Evolutionary conservation across 2,113 vertebrate species (phyloP).

Genomic region (Cyrtonyx montezumae): DNA sequence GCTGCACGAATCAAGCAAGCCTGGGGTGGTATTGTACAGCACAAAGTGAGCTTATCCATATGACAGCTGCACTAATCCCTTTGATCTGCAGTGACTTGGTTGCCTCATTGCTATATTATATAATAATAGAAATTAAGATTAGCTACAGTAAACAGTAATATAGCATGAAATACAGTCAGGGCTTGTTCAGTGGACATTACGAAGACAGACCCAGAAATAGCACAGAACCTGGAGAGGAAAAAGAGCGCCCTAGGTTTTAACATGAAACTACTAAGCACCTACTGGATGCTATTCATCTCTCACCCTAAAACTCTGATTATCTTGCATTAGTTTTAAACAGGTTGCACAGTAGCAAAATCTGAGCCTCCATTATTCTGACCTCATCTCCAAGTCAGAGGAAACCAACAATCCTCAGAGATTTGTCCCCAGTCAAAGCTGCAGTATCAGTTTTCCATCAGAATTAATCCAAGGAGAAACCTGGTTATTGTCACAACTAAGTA

Average conservation of each 20-base stretch:
- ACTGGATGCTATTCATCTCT: not conserved
- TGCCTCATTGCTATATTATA: slow-evolving; percentile 23
- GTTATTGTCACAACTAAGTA: not conserved
- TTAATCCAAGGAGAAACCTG: not conserved
- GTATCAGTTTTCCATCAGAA: not conserved
- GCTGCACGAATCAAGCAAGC: not conserved
- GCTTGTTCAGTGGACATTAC: slow-evolving; percentile 37
- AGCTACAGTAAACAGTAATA: slow-evolving; percentile 62
- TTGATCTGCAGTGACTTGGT: slow-evolving; percentile 36
- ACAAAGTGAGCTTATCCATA: slow-evolving; percentile 20
- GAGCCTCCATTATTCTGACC: not conserved
- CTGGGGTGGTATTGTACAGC: not conserved
- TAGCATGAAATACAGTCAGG: slow-evolving; percentile 60
- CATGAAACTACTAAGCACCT: not conserved
- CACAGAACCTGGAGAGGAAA: slow-evolving; percentile 44
- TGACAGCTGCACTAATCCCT: slow-evolving; percentile 43
- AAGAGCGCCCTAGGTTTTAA: not conserved
- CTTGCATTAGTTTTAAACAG: not conserved
- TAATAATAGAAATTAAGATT: slow-evolving; percentile 67
- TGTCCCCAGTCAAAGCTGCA: not conserved
- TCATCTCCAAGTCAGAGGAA: not conserved
- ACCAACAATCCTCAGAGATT: not conserved
- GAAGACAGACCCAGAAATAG: slow-evolving; percentile 41
- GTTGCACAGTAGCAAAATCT: not conserved
- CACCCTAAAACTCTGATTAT: not conserved